phyloP scores from a whole-genome alignment of 2,797 vertebrate genomes.

The Coracias cyanogaster region DNA sequence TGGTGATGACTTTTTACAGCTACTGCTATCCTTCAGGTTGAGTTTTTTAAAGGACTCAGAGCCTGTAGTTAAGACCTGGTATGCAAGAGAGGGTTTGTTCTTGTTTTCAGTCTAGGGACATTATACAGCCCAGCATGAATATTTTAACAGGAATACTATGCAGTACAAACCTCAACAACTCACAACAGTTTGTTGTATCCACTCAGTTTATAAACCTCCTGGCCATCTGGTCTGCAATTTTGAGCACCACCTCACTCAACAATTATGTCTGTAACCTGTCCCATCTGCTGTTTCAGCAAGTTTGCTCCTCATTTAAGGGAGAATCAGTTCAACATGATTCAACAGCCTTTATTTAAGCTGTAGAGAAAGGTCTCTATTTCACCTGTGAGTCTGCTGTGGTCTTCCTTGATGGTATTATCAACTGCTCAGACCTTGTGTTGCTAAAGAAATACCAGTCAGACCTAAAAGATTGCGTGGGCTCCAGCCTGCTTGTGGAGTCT shows the following conservation, averaged over 20 bases:
- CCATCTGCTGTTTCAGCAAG: not conserved
- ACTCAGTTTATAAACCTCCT: not conserved
- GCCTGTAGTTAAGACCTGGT: not conserved
- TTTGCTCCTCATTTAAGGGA: not conserved
- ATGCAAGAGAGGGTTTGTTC: not conserved
- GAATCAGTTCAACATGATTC: not conserved
- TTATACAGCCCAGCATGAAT: not conserved
- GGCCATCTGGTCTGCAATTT: not conserved
- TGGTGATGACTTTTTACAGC: not conserved
- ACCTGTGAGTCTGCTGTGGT: not conserved
- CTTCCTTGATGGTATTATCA: not conserved
- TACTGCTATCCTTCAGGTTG: not conserved
- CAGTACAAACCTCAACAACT: not conserved
- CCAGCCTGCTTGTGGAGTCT: not conserved
- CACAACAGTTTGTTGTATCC: not conserved
- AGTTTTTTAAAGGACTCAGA: not conserved
- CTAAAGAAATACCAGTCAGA: not conserved
- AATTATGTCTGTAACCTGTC: not conserved
- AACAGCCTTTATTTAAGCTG: not conserved
- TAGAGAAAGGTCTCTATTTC: not conserved
- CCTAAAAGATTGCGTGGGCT: fast-evolving
- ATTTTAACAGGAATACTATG: not conserved
- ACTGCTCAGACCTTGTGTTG: not conserved
- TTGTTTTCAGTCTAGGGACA: not conserved
- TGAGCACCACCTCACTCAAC: not conserved